These are phyloP conservation scores for Vanessa cardui DNA, from an alignment of 2,888 invertebrate genomes.

Conservation along the genomic window DNA sequence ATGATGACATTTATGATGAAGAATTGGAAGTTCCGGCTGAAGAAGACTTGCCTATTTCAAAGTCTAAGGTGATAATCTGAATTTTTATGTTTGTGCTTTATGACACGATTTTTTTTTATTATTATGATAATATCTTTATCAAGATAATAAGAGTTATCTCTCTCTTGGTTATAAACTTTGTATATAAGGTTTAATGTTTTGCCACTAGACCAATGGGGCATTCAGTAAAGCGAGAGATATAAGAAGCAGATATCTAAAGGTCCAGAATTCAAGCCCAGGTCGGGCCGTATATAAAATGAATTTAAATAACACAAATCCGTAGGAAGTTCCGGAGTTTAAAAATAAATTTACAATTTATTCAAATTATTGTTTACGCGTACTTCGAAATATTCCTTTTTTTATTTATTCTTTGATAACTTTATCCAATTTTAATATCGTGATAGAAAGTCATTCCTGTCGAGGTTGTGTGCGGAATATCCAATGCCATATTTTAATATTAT, in stretches of 20 bases:
- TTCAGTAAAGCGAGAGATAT: too few relatives aligned
- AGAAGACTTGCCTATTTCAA: conserved; percentile 77
- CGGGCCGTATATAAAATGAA: too few relatives aligned
- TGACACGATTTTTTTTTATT: not conserved
- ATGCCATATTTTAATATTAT: conserved; percentile 37
- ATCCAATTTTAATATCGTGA: conserved; percentile 12
- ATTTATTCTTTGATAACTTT: conserved; percentile 9
- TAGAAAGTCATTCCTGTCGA: conserved; percentile 14
- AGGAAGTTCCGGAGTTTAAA: too few relatives aligned
- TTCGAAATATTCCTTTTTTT: conserved; percentile 1
- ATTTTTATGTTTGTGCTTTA: not conserved
- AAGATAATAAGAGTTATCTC: too few relatives aligned
- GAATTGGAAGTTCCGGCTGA: conserved; percentile 78
- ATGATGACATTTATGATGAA: conserved; percentile 78
- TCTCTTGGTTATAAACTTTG: too few relatives aligned
- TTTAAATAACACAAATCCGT: too few relatives aligned
- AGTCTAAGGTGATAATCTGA: conserved; percentile 70
- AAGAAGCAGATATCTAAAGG: too few relatives aligned
- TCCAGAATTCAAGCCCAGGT: too few relatives aligned
- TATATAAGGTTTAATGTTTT: too few relatives aligned
- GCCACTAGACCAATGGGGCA: too few relatives aligned
- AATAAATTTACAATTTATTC: not conserved
- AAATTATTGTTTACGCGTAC: not conserved
- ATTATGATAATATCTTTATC: too few relatives aligned
- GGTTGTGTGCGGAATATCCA: conserved; percentile 25